Percentiles rank a stretch among this genome's conserved stretches.
Conservation (phyloP, 1,140 invertebrate species). For the Diorhabda sublineata region DNA sequence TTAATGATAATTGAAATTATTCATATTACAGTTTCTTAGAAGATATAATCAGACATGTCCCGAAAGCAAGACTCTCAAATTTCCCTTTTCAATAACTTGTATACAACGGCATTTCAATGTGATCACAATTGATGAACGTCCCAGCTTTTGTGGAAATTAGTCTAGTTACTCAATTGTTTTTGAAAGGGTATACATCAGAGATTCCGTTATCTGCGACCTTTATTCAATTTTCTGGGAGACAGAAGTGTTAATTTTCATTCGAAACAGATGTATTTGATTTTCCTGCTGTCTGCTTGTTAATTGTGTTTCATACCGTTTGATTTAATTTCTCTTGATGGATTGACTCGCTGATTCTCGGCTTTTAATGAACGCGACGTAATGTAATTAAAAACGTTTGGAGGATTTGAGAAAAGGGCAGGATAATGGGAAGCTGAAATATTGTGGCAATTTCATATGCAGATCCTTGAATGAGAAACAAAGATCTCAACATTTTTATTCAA, state of each 20-base stretch:
- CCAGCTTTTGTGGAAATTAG: background rate
- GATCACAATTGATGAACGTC: background rate
- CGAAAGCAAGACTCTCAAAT: too few species aligned
- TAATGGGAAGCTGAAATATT: too few species aligned
- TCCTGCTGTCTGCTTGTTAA: constrained; percentile 1
- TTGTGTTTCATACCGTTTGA: background rate
- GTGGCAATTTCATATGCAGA: too few species aligned
- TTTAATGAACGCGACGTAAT: constrained; percentile 1
- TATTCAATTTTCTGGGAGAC: background rate
- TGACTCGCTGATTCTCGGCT: background rate
- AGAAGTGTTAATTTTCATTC: constrained; percentile 2
- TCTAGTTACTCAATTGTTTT: constrained; percentile 2
- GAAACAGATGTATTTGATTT: background rate
- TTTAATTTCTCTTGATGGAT: background rate
- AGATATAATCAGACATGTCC: too few species aligned
- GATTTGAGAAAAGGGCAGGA: too few species aligned
- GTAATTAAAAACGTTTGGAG: background rate
- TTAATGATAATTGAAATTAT: too few species aligned
- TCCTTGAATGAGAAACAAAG: too few species aligned
- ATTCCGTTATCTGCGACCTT: background rate
- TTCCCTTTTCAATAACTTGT: too few species aligned
- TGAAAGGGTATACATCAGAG: background rate
- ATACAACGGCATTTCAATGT: background rate
- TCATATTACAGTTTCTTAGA: too few species aligned
- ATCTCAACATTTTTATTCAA: too few species aligned